A percentile compares a stretch with the other conserved stretches of the same genome.
phyloP scores from a whole-genome alignment of 1,140 invertebrate species.

The Eriocheir sinensis region DNA sequence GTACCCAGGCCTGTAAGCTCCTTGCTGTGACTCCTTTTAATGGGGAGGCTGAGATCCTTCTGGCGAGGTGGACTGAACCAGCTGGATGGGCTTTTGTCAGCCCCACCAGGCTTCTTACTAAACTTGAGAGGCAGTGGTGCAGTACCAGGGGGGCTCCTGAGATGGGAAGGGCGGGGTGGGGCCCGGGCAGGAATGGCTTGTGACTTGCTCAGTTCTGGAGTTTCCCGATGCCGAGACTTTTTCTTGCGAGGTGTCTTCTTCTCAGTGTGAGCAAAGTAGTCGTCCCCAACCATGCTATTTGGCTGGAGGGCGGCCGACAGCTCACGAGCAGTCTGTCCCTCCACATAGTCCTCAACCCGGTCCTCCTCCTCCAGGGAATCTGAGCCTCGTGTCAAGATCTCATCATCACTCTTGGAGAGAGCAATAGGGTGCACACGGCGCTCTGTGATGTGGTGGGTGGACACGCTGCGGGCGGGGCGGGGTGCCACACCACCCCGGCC shows the following conservation, averaged over 20 bases:
- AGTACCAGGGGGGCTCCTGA: conserved; percentile 91
- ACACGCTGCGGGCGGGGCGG: conserved; percentile 75
- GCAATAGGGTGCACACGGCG: conserved; percentile 75
- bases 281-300: conserved; percentile 80
- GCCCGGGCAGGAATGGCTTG: conserved; percentile 63
- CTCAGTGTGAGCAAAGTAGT: conserved; percentile 53
- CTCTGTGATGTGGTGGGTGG: conserved; percentile 77
- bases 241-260: conserved; percentile 52
- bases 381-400: conserved; percentile 78
- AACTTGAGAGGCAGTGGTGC: conserved; percentile 91
- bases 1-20: conserved; percentile 85
- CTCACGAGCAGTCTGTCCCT: conserved; percentile 75
- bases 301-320: conserved; percentile 82
- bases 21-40: conserved; percentile 85
- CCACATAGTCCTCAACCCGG: conserved; percentile 77
- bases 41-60: conserved; percentile 87
- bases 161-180: conserved; percentile 82
- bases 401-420: conserved; percentile 79
- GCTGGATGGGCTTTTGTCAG: conserved; percentile 86
- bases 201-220: conserved; percentile 65
- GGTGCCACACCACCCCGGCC: conserved; percentile 67
- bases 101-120: conserved; percentile 86
- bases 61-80: conserved; percentile 86
- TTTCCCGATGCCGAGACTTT: conserved; percentile 43
- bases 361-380: conserved; percentile 79